phyloP scores from a whole-genome alignment of 2,888 invertebrate species.

The Cephus runcator region DNA sequence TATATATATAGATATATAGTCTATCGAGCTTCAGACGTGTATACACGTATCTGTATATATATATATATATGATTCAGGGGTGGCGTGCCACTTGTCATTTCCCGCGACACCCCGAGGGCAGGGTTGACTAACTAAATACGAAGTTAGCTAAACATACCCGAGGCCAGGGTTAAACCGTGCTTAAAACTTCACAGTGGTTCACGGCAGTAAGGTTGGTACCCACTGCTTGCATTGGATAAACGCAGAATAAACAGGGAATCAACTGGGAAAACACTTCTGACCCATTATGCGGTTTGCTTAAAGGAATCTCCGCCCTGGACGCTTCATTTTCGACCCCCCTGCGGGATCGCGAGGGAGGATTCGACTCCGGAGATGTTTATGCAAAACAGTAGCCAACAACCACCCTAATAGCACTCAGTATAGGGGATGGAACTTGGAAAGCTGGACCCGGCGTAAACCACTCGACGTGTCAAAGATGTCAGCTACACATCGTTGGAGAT shows the following conservation, averaged over 20 bases:
- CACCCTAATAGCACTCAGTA: conserved; percentile 15
- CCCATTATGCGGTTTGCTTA: conserved; percentile 47
- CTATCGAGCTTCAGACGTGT: background rate
- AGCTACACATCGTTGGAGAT: conserved; percentile 46
- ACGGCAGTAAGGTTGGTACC: background rate
- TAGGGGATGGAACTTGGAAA: conserved; percentile 5
- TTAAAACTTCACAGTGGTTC: conserved; percentile 45
- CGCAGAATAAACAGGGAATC: conserved; percentile 52
- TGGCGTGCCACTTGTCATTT: conserved; percentile 61
- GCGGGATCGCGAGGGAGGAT: conserved; percentile 17
- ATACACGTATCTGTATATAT: background rate
- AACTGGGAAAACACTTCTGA: conserved; percentile 59
- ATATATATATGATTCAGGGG: background rate
- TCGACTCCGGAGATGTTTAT: conserved; percentile 52
- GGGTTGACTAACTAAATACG: conserved; percentile 65
- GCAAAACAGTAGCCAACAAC: conserved; percentile 54
- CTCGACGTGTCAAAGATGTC: conserved; percentile 62
- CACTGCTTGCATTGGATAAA: background rate
- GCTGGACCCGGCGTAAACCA: conserved; percentile 33
- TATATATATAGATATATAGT: background rate
- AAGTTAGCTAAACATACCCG: conserved; percentile 58
- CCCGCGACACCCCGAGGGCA: conserved; percentile 61
- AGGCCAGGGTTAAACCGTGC: conserved; percentile 62
- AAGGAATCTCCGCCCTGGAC: conserved; percentile 45
- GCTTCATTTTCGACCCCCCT: conserved; percentile 25